A percentile compares a stretch with the other conserved stretches of the same genome.
phyloP scores from a whole-genome alignment of 2,888 invertebrate species.

The Scaptomyza flava region DNA sequence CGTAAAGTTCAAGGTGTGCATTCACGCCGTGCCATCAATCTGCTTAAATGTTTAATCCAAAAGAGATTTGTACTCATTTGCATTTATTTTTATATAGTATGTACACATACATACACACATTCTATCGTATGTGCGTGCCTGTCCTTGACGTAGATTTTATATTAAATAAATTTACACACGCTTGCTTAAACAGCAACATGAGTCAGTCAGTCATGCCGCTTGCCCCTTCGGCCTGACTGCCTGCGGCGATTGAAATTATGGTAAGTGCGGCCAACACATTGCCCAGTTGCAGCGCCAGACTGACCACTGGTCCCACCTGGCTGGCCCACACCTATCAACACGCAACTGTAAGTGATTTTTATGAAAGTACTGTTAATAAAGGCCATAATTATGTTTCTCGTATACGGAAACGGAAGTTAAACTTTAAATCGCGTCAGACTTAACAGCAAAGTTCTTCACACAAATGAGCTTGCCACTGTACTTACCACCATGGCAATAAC shows the following conservation, averaged over 20 bases:
- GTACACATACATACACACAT: too few species aligned
- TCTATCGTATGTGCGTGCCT: background rate
- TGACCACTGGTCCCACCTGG: background rate
- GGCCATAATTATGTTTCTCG: conserved; percentile 51
- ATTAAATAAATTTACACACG: conserved; percentile 74
- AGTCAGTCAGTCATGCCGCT: conserved; percentile 32
- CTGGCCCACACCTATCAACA: background rate
- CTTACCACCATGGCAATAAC: background rate
- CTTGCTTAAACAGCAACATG: conserved; percentile 67
- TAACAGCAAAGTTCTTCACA: conserved; percentile 23
- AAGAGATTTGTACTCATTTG: conserved; percentile 62
- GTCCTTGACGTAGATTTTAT: conserved; percentile 21
- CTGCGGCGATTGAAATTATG: conserved; percentile 46
- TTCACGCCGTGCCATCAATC: conserved; percentile 67
- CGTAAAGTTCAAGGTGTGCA: conserved; percentile 71
- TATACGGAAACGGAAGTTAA: conserved; percentile 22
- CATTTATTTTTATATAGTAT: conserved; percentile 18
- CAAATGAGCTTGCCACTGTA: conserved; percentile 1
- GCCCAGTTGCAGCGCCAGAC: conserved; percentile 28
- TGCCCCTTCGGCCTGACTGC: background rate
- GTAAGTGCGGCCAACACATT: conserved; percentile 50
- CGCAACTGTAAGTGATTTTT: conserved; percentile 68
- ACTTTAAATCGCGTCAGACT: conserved; percentile 21
- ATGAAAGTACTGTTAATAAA: conserved; percentile 60
- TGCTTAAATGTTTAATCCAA: conserved; percentile 77